Base-by-base conservation (phyloP, 2,797 vertebrate species). In the Rhadinocentrus ornatus region DNA sequence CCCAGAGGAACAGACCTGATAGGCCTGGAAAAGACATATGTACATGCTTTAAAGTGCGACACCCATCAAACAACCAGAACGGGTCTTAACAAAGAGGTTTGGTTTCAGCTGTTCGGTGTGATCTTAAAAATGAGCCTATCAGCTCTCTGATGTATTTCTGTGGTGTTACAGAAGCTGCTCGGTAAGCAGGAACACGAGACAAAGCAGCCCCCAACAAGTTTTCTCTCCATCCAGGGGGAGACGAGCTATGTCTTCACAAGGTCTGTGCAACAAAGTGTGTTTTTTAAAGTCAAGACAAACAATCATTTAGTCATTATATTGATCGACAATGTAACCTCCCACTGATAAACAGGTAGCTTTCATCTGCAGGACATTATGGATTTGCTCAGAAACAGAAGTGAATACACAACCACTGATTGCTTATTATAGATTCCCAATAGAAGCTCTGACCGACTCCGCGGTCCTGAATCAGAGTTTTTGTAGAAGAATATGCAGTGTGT, bases 361-460 rank as follows among this genome's bases (percentile, higher is more conserved):
- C 31, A 72, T 70, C 39, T 15, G 6, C 2, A 29, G 66, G 41
- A 76, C 46, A 4, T n/a, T n/a, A 52, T 27, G 24, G 69, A 62
- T 32, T 12, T n/a, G 32, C 63, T 32, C 41, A 35, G 26, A 41
- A 66, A n/a, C 60, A 63, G 63, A 26, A 71, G 46, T 32, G 62
- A 67, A 64, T 4, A 6, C 32, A 58, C 52, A 62, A 3, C 63
- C 46, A 56, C 11, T 57, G 56, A 62, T 24, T 2, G 53, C 27
- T 57, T 48, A 18, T 66, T 75, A 75, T 72, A 75, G 81, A 70
- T 31, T 60, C 68, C 67, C 27, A 66, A 44, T 2, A 18, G 61
- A 55, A 79, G 71, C 85, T 82, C 58, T 73, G 81, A 87, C 81
- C 74, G 34, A 13, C 71, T 72, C 59, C 15, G 15, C 66, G 11